These are phyloP conservation scores for Ichneumoninae sp. DNA, from an alignment of 2,888 invertebrate genomes.

Conservation along the genomic window DNA sequence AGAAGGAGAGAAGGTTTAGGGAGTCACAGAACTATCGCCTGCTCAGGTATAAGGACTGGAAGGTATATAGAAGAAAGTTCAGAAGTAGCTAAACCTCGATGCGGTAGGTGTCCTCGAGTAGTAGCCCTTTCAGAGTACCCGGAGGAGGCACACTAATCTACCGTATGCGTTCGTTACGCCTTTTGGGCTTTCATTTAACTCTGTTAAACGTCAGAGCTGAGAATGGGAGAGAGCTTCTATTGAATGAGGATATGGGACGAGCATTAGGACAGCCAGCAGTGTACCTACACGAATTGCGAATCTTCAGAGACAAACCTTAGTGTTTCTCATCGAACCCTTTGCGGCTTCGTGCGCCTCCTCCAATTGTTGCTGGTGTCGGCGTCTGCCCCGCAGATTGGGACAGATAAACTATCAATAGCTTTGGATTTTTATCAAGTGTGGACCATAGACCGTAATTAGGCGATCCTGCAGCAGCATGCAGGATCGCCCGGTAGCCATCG, in stretches of 20 bases:
- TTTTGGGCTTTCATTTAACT: conserved; percentile 44
- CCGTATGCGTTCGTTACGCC: conserved; percentile 24
- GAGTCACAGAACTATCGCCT: conserved; percentile 1
- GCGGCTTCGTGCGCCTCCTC: conserved; percentile 18
- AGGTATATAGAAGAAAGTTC: conserved; percentile 10
- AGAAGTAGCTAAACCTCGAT: conserved; percentile 4
- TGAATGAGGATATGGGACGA: conserved; percentile 19
- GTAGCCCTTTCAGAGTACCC: neutral
- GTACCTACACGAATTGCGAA: conserved; percentile 58
- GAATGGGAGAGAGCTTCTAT: conserved; percentile 19
- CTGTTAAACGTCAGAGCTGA: conserved; percentile 22
- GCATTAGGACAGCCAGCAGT: conserved; percentile 47
- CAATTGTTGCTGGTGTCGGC: neutral
- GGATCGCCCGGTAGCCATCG: neutral
- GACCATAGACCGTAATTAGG: neutral
- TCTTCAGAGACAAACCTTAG: conserved; percentile 49
- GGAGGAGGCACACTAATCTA: neutral
- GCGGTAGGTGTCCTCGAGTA: neutral
- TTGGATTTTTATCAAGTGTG: neutral
- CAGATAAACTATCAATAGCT: neutral
- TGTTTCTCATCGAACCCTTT: conserved; percentile 14
- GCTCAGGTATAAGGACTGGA: neutral
- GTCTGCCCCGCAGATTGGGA: neutral
- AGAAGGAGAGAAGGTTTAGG: conserved; percentile 19
- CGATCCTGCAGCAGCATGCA: neutral